Base-by-base conservation (phyloP, 2,113 vertebrate species). In the Desmodus rotundus region DNA sequence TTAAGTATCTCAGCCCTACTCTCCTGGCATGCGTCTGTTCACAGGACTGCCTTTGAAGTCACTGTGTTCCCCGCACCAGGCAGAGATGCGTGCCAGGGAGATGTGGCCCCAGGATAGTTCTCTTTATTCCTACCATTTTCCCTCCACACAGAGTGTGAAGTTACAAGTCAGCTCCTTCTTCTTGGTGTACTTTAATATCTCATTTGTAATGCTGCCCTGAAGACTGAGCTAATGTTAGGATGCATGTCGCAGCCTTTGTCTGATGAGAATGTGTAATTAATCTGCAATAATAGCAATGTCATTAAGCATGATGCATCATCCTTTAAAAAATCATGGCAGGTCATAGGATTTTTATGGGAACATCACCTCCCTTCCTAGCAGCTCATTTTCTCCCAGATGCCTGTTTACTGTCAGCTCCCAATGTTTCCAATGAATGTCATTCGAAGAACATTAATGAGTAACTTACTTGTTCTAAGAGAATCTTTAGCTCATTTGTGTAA, bases 101-200 rank as follows among this genome's bases (percentile, higher is more conserved):
- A 76, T 19, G 24, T 36, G 80, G 84, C 87, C 73, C 24, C 85
- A 41, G 95, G 88, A 93, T n/a, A 65, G 33, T 73, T 84, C 11
- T 38, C 38, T 73, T 94, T 73, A 65, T 70, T 45, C 14, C 65
- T 92, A 76, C 84, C 47, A 41, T 85, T 26, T 81, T 93, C 93
- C 87, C 94, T 54, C 94, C 94, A 94, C 94, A 92, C 92, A 96
- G 76, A 47, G 77, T 91, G 67, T 86, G 77, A 96, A 92, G 76
- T 96, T 85, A 86, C 45, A 96, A 86, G 85, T 72, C n/a, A 86
- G n/a, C 19, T 95, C 81, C 96, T 95, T 96, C 90, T 92, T 88
- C 87, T 93, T 36, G 4, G n/a, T 56, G 16, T 61, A 76, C 76
- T 95, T 83, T 67, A 65, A 89, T 91, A 82, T 58, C 90, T 87